Conservation (phyloP, 2,113 vertebrate species). For the Barnardius zonarius region DNA sequence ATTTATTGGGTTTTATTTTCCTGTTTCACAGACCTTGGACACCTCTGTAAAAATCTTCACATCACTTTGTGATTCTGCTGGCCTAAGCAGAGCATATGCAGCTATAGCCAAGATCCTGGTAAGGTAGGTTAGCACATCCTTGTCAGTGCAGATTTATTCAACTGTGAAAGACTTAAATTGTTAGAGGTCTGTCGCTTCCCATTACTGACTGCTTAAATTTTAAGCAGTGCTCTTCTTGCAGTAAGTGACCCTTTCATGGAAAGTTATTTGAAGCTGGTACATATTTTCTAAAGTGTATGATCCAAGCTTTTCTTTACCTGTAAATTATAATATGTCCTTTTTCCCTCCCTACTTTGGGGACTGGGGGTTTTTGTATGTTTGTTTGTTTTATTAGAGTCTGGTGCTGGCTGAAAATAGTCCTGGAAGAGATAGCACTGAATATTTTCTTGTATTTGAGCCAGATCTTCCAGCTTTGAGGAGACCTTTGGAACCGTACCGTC, state of each 20-base stretch:
- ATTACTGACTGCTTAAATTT: slow-evolving; percentile 79
- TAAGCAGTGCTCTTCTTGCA: slow-evolving; percentile 74
- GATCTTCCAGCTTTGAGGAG: slow-evolving; percentile 42
- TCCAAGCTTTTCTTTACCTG: slow-evolving; percentile 10
- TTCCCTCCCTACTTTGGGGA: background rate
- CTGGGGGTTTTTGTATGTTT: background rate
- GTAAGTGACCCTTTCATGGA: slow-evolving; percentile 70
- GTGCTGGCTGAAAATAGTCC: slow-evolving; percentile 88
- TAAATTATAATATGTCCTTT: background rate
- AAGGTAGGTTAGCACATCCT: slow-evolving; percentile 74
- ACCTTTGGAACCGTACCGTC: slow-evolving; percentile 77
- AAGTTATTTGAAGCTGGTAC: slow-evolving; percentile 66
- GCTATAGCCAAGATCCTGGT: slow-evolving; percentile 72
- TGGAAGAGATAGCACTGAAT: slow-evolving; percentile 82
- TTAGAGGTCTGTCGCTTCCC: slow-evolving; percentile 78
- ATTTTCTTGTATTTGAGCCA: slow-evolving; percentile 83
- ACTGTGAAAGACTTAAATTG: slow-evolving; percentile 77
- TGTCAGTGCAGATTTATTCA: slow-evolving; percentile 70
- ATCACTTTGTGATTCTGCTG: slow-evolving; percentile 61
- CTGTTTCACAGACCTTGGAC: slow-evolving; percentile 62
- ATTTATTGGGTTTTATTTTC: background rate
- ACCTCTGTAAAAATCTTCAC: slow-evolving; percentile 69
- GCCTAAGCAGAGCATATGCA: slow-evolving; percentile 75
- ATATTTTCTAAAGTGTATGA: slow-evolving; percentile 1
- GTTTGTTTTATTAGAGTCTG: slow-evolving; percentile 77